phyloP scores from a whole-genome alignment of 1,140 invertebrate genomes.

The Cotesia typhae region DNA sequence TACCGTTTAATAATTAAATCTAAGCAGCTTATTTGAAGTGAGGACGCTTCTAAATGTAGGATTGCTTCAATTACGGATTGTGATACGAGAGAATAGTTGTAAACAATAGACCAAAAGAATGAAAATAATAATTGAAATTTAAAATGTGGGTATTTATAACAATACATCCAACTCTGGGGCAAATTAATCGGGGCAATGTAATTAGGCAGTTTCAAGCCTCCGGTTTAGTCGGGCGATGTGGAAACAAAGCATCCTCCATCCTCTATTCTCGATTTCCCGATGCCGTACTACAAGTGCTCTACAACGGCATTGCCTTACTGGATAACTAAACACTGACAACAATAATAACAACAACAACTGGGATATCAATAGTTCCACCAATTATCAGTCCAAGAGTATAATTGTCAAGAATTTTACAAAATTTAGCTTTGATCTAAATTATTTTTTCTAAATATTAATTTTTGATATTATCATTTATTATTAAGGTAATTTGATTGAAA shows the following conservation, averaged over 20 bases:
- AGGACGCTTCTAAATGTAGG: not conserved
- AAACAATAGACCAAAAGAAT: slow-evolving; percentile 20
- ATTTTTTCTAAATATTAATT: no score
- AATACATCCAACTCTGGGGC: not conserved
- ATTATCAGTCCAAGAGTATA: not conserved
- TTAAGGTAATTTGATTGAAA: no score
- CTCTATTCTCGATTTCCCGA: no score
- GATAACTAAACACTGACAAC: no score
- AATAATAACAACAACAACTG: no score
- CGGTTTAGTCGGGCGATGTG: slow-evolving; percentile 14
- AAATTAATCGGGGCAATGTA: slow-evolving; percentile 27
- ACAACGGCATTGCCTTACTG: no score
- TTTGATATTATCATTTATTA: no score
- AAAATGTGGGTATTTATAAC: slow-evolving; percentile 8
- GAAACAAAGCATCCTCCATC: slow-evolving; percentile 20
- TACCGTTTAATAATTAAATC: no score
- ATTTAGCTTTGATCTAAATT: no score
- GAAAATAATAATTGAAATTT: not conserved
- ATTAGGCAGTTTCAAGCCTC: slow-evolving; percentile 25
- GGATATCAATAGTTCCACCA: no score
- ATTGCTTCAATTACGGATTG: not conserved
- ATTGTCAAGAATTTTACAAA: not conserved
- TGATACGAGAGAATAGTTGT: not conserved
- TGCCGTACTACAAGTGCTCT: no score
- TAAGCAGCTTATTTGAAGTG: no score